A percentile compares a stretch with the other conserved stretches of the same genome.
These are phyloP conservation scores for Xestoiulus laeticollis DNA, from an alignment of 2,888 invertebrate species.

Conservation along the genomic window DNA sequence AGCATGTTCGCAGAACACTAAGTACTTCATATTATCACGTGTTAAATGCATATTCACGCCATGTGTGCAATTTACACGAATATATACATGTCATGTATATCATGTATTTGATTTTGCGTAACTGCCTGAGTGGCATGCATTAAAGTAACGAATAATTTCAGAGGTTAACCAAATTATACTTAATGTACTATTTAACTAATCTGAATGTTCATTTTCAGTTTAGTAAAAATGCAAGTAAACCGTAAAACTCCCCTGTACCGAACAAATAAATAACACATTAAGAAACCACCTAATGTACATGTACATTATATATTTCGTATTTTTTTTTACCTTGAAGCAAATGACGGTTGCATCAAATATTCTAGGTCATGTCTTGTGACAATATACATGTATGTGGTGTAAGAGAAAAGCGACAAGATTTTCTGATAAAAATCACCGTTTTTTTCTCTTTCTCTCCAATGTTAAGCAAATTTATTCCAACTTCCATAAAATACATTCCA, in stretches of 20 bases:
- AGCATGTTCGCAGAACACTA: too few species aligned
- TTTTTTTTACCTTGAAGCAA: neutral
- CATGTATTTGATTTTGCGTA: neutral
- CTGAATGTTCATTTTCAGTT: neutral
- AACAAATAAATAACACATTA: neutral
- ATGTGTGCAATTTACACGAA: neutral
- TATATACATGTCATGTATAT: neutral
- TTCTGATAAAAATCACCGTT: neutral
- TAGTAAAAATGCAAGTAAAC: neutral
- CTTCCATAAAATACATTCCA: neutral
- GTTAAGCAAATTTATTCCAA: neutral
- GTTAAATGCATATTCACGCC: too few species aligned
- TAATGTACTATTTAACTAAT: neutral
- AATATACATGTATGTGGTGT: neutral
- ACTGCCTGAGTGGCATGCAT: neutral
- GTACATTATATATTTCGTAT: too few species aligned
- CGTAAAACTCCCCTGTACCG: neutral
- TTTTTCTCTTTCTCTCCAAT: neutral
- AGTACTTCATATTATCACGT: too few species aligned
- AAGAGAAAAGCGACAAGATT: neutral
- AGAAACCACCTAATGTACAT: too few species aligned
- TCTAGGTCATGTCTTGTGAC: slow-evolving; percentile 18
- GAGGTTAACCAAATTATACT: neutral
- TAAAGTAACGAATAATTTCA: neutral
- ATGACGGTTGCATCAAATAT: neutral